Percentiles rank a stretch among this genome's conserved stretches.
phyloP scores from a whole-genome alignment of 2,113 vertebrate species.

The Galemys pyrenaicus region DNA sequence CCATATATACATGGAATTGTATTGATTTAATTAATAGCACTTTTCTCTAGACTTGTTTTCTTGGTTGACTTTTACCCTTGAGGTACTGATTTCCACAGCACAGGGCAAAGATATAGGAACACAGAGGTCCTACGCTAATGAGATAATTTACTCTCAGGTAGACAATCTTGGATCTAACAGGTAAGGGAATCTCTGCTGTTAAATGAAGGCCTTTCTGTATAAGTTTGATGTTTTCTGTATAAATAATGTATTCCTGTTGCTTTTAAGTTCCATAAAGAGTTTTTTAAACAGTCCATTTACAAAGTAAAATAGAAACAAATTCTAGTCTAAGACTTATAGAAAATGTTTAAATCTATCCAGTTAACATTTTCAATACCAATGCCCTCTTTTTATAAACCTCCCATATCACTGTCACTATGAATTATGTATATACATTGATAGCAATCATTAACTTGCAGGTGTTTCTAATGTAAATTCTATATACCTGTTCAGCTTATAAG shows the following conservation, averaged over 20 bases:
- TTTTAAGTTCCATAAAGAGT: background rate
- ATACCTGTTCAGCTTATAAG: background rate
- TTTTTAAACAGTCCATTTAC: background rate
- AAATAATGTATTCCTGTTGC: background rate
- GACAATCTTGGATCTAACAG: background rate
- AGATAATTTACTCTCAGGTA: background rate
- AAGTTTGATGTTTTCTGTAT: background rate
- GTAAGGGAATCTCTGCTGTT: slow-evolving; percentile 8
- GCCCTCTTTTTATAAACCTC: slow-evolving; percentile 44
- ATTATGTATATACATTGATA: background rate
- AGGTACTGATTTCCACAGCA: background rate
- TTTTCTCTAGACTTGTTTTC: background rate
- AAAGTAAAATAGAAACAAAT: background rate
- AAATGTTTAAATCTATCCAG: slow-evolving; percentile 35
- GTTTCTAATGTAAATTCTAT: slow-evolving; percentile 25
- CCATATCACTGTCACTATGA: background rate
- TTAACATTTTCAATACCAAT: slow-evolving; percentile 25
- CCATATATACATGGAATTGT: background rate
- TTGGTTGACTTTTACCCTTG: background rate
- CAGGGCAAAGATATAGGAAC: background rate
- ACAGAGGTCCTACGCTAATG: background rate
- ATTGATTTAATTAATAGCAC: background rate
- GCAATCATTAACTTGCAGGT: slow-evolving; percentile 37
- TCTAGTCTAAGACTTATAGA: slow-evolving; percentile 14
- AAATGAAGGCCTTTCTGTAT: background rate